Evolutionary conservation across 1,140 invertebrate genomes (phyloP), one percentile per base, ranked within the genome.

Genomic region (Diploscapter pachys): DNA sequence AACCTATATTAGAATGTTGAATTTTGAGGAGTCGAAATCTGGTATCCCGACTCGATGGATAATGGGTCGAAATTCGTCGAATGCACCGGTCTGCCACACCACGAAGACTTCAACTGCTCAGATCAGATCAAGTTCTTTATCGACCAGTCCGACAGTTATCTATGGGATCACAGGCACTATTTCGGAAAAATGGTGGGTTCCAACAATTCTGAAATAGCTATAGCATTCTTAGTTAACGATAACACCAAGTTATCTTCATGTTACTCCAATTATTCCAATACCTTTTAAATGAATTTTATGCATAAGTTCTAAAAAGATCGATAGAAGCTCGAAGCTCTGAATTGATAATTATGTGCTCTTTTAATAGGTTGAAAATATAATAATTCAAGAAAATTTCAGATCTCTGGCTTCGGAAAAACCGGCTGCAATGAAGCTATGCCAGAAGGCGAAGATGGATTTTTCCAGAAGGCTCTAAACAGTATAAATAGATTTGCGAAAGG

Each of bases 91-190:
- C 61, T 56, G n/a, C 78, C 78, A 5, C 78, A 79, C 48, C 78
- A 79, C 72, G 78, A 79, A 62, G 78, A 79, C 52, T 78, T 79
- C 55, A 67, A 51, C 9, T 79, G 78, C 55, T 78, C 75, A 4
- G 78, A 79, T 75, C 71, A 72, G 57, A 70, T 78, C 74, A 72
- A 70, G 31, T 78, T 78, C 67, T 57, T 59, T 31, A 56, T 76
- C 54, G 69, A 71, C 61, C 68, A 78, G 56, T 65, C 56, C 54
- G 74, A 77, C 9, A 74, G 57, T 50, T 77, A 73, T 54, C 68
- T 78, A 8, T 76, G 77, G 73, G 77, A 78, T 61, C 77, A 78
- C 68, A 50, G 77, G 54, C 73, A 78, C 62, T 78, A 78, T 67
- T 78, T 77, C 68, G 74, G 51, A 8, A 69, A 71, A 5, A 71